Percentiles rank a stretch among this genome's conserved stretches.
These are phyloP conservation scores for Erythrocercus mccallii DNA, from an alignment of 2,113 vertebrate species.

Conservation along the genomic window DNA sequence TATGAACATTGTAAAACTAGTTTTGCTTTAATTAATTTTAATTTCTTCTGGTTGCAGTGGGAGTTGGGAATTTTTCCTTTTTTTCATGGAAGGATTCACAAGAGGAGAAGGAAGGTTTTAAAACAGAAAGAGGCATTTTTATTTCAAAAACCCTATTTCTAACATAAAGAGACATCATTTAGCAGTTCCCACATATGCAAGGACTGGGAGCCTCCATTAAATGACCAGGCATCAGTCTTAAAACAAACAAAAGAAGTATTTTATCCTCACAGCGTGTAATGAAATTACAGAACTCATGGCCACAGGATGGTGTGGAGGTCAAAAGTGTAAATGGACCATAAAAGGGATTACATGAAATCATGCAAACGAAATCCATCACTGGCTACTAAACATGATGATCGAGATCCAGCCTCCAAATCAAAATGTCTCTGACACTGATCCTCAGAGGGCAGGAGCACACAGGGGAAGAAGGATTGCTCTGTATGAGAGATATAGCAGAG, in stretches of 20 bases:
- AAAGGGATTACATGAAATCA: slow-evolving; percentile 55
- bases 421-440: background rate
- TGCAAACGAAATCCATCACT: slow-evolving; percentile 35
- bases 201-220: background rate
- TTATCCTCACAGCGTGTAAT: slow-evolving; percentile 17
- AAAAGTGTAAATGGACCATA: slow-evolving; percentile 51
- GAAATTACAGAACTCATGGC: slow-evolving; percentile 47
- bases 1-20: background rate
- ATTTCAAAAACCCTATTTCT: background rate
- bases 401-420: slow-evolving; percentile 32
- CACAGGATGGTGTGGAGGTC: slow-evolving; percentile 31
- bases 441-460: slow-evolving; percentile 7
- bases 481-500: background rate
- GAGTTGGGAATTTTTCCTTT: background rate
- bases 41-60: background rate
- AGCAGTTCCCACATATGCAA: background rate
- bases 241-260: slow-evolving; percentile 41
- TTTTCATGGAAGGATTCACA: background rate
- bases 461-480: background rate
- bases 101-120: background rate
- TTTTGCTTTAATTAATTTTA: background rate
- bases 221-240: background rate
- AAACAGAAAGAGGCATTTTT: background rate
- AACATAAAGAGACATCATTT: background rate
- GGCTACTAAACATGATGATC: background rate